These are phyloP conservation scores for Germaria angustata DNA, from an alignment of 2,888 invertebrate species.

Conservation along the genomic window DNA sequence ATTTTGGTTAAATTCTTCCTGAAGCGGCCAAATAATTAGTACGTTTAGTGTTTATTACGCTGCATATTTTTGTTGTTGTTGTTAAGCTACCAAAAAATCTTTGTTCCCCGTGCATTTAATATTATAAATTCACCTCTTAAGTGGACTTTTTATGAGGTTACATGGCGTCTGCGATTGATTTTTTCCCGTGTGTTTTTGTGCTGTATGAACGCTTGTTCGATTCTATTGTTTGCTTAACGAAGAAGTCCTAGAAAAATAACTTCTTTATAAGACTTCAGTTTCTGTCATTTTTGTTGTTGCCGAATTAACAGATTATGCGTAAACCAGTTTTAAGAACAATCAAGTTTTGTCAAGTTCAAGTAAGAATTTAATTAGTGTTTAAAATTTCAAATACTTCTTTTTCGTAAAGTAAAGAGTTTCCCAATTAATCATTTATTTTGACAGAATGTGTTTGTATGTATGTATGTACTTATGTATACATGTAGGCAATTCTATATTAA, in stretches of 20 bases:
- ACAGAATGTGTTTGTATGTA: too few relatives aligned
- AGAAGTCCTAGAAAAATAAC: background rate
- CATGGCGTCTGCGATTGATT: conserved; percentile 37
- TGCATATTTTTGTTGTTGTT: background rate
- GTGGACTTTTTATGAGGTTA: conserved; percentile 5
- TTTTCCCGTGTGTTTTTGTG: conserved; percentile 4
- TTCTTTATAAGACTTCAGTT: background rate
- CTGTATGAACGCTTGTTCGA: background rate
- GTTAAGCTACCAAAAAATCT: too few relatives aligned
- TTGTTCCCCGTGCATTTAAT: background rate
- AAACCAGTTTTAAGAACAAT: background rate
- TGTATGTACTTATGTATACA: too few relatives aligned
- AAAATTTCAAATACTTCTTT: background rate
- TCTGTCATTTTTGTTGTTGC: too few relatives aligned
- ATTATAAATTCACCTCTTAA: background rate
- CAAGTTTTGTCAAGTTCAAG: background rate
- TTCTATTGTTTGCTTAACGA: background rate
- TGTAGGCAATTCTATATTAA: too few relatives aligned
- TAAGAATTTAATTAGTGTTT: background rate
- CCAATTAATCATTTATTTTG: too few relatives aligned
- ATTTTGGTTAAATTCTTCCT: conserved; percentile 38
- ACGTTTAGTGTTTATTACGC: background rate
- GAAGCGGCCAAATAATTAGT: background rate
- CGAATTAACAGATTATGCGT: background rate
- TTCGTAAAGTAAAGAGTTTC: too few relatives aligned